Evolutionary conservation across 2,113 vertebrate species (phyloP).

Genomic region (Cephalopterus ornatus): DNA sequence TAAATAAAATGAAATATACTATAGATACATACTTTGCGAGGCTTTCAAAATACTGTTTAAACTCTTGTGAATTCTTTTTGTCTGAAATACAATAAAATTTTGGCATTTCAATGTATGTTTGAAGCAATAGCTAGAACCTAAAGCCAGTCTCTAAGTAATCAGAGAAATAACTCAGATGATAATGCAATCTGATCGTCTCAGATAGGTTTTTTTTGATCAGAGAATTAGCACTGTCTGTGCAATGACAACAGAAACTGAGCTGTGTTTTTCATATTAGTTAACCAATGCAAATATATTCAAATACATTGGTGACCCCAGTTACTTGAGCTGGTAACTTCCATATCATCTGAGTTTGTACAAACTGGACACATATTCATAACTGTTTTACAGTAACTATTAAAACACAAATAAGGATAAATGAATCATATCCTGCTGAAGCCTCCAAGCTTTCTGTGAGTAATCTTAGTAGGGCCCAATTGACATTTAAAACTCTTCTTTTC

Average conservation of each 20-base stretch:
- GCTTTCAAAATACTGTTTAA: not conserved
- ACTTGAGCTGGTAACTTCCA: not conserved
- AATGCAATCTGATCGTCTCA: not conserved
- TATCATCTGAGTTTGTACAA: not conserved
- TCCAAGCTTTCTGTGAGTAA: not conserved
- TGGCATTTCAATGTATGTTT: not conserved
- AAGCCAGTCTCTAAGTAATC: not conserved
- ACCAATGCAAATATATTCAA: not conserved
- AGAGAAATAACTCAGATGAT: not conserved
- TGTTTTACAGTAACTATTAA: not conserved
- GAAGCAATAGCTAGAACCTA: not conserved
- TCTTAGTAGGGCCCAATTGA: not conserved
- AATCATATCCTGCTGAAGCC: not conserved
- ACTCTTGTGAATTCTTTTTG: not conserved
- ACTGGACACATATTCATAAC: not conserved
- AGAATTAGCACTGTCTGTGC: not conserved
- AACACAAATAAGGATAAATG: not conserved
- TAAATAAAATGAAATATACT: not conserved
- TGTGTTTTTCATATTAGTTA: not conserved
- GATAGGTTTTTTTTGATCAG: not conserved
- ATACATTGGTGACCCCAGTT: not conserved
- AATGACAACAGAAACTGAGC: not conserved
- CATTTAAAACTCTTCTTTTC: not conserved
- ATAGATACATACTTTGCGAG: not conserved
- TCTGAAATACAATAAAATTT: not conserved